Base-by-base conservation (phyloP, 2,888 invertebrate genomes). In the Calameuta idolon region DNA sequence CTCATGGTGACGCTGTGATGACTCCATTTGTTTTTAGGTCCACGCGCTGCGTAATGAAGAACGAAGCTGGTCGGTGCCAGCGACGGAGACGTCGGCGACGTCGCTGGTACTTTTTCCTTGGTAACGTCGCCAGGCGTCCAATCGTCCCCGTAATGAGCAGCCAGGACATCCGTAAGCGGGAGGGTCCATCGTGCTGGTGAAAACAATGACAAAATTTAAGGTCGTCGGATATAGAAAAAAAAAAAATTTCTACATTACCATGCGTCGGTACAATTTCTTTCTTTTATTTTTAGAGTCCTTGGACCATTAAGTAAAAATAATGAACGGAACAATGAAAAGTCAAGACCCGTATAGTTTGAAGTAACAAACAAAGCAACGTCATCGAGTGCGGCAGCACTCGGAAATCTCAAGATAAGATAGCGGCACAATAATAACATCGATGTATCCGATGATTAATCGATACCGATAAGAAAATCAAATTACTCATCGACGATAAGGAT, bases 21-120 rank as follows among this genome's bases (percentile, higher is more conserved):
- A 69, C 93, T 92, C 94, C 94, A 94, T 84, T 93, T 92, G 86
- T 94, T 94, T 84, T 93, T 93, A 77, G 93, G 90, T 12, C 92
- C 92, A 73, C 92, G 90, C 30, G 93, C 93, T 0, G 94, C 94
- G 89, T 94, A 95, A 85, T 95, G 94, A n/a, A 95, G 92, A 73
- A 94, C 92, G 85, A 94, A 94, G 83, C 93, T 92, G 78, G 92
- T 92, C 12, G 92, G 92, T 79, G 85, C 68, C 31, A 69, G 73
- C 34, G 76, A 75, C 69, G 84, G 79, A 15, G 87, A 86, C 0
- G 84, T 80, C 37, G 86, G 81, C 75, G 85, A 84, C 15, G 83
- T 37, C 34, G 82, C 81, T 37, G 82, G 75, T 69, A 88, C 86
- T 35, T 89, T 86, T 77, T 87, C 87, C 69, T 86, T 88, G 69